Evolutionary conservation across 1,140 invertebrate species (phyloP).

Genomic region (Homalodisca vitripennis): DNA sequence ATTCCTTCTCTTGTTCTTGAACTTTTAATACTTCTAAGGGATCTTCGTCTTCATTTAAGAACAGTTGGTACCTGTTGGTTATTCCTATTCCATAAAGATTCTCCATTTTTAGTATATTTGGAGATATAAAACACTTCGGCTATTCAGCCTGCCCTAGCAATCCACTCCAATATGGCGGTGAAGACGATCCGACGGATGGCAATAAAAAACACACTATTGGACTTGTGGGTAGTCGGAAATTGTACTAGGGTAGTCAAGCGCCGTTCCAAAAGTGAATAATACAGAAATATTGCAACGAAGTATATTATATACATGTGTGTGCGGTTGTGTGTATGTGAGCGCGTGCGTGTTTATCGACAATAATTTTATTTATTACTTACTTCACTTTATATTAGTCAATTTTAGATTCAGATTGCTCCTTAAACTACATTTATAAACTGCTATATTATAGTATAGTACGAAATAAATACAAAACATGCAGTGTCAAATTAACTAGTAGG

Average conservation of each 20-base stretch:
- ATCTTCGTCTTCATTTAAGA: constrained; percentile 81
- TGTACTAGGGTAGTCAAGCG: not conserved
- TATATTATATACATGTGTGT: too few relatives aligned
- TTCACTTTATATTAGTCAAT: too few relatives aligned
- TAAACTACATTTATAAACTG: too few relatives aligned
- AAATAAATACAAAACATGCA: too few relatives aligned
- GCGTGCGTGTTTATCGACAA: too few relatives aligned
- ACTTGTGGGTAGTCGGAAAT: constrained; percentile 1
- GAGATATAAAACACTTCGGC: constrained; percentile 24
- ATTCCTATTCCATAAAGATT: constrained; percentile 80
- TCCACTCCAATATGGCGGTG: constrained; percentile 12
- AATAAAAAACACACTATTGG: not conserved
- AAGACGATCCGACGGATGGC: not conserved
- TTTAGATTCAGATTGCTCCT: too few relatives aligned
- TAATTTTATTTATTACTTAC: too few relatives aligned
- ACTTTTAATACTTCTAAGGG: constrained; percentile 82
- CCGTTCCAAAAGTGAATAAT: too few relatives aligned
- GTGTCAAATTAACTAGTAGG: too few relatives aligned
- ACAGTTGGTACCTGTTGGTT: constrained; percentile 89
- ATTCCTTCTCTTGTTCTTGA: constrained; percentile 74
- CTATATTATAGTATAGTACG: too few relatives aligned
- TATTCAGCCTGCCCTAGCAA: not conserved
- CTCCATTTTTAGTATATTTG: constrained; percentile 27
- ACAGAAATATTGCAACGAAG: too few relatives aligned
- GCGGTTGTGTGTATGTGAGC: too few relatives aligned